Conservation (phyloP, 2,888 invertebrate genomes). For the Noctua janthe region DNA sequence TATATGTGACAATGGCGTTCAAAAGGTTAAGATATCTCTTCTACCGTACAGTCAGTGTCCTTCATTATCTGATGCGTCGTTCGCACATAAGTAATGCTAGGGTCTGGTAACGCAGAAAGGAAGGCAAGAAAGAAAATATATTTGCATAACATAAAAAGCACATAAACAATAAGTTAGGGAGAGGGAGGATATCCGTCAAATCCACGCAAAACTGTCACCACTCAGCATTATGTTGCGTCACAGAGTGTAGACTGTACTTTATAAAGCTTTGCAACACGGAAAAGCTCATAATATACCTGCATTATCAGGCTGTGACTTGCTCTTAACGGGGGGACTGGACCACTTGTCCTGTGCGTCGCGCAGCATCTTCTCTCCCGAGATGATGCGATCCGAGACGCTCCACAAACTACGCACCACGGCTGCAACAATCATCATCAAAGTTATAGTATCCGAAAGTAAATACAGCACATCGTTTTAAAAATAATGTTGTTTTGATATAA, state of each 20-base stretch:
- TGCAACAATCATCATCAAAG: constrained; percentile 56
- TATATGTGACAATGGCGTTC: too few relatives aligned
- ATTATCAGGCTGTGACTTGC: constrained; percentile 71
- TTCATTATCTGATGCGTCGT: too few relatives aligned
- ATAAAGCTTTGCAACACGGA: neutral
- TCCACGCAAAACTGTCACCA: neutral
- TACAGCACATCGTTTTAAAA: too few relatives aligned
- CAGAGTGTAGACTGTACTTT: neutral
- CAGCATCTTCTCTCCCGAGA: constrained; percentile 86
- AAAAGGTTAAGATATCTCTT: neutral
- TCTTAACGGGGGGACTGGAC: constrained; percentile 76
- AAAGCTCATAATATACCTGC: constrained; percentile 64
- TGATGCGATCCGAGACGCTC: constrained; percentile 84
- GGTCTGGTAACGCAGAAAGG: too few relatives aligned
- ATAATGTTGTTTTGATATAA: too few relatives aligned
- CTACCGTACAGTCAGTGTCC: too few relatives aligned
- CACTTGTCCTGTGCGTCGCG: constrained; percentile 86
- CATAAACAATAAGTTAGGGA: too few relatives aligned
- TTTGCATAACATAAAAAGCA: too few relatives aligned
- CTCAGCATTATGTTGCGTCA: too few relatives aligned
- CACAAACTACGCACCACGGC: constrained; percentile 84
- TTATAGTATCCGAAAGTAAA: neutral
- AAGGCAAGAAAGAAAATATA: too few relatives aligned
- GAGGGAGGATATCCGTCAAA: neutral
- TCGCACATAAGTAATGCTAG: too few relatives aligned